Conservation (phyloP, 2,113 vertebrate species). For the Gallinago media region DNA sequence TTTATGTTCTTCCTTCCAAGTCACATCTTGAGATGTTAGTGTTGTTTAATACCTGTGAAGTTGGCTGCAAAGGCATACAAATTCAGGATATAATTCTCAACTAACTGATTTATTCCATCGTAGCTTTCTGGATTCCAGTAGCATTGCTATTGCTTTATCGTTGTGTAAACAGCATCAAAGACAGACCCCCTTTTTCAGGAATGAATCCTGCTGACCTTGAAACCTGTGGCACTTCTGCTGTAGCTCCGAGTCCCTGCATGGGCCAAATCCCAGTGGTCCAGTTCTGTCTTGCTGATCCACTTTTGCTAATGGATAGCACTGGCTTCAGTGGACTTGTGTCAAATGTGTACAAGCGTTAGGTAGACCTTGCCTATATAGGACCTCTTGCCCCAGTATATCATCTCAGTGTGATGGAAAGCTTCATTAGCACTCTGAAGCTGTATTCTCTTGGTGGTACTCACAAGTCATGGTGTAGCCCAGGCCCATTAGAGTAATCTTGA, state of each 20-base stretch:
- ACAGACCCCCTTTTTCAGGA: not conserved
- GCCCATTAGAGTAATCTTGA: not conserved
- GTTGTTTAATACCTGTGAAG: conserved; percentile 7
- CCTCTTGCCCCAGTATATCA: not conserved
- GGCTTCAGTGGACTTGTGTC: not conserved
- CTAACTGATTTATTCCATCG: not conserved
- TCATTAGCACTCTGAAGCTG: not conserved
- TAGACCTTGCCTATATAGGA: not conserved
- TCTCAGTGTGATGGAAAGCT: not conserved
- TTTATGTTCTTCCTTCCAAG: not conserved
- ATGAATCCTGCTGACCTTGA: not conserved
- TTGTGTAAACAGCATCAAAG: not conserved
- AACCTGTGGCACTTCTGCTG: not conserved
- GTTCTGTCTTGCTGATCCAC: not conserved
- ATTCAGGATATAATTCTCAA: not conserved
- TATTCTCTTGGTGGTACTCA: not conserved
- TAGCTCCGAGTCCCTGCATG: not conserved
- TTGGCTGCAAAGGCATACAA: not conserved
- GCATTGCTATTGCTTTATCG: not conserved
- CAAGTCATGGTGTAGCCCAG: not conserved
- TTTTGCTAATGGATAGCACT: not conserved
- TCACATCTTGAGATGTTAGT: not conserved
- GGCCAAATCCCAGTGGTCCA: not conserved
- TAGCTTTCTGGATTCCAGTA: not conserved
- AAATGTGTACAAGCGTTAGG: not conserved